These are phyloP conservation scores for Dendropsophus ebraccatus DNA, from an alignment of 2,113 vertebrate species.

Conservation along the genomic window DNA sequence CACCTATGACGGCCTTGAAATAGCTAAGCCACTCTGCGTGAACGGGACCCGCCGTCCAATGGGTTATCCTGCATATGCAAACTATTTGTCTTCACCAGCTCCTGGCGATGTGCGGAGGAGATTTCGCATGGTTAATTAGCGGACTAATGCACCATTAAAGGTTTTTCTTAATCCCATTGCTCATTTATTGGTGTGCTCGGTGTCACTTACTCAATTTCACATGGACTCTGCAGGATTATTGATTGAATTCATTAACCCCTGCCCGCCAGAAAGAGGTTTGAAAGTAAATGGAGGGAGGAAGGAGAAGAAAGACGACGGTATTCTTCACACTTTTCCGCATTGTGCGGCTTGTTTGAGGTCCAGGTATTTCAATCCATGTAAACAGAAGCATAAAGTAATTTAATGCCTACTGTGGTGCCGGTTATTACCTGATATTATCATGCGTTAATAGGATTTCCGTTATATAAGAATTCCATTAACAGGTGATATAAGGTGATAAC, in stretches of 20 bases:
- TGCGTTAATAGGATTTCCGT: conserved; percentile 36
- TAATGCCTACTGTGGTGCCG: conserved; percentile 23
- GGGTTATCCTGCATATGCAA: conserved; percentile 2
- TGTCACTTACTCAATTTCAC: conserved; percentile 58
- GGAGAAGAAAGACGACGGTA: background rate
- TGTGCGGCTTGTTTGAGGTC: background rate
- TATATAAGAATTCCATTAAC: conserved; percentile 47
- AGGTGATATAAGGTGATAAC: conserved; percentile 42
- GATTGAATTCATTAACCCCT: conserved; percentile 59
- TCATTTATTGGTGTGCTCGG: conserved; percentile 55
- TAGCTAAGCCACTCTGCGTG: background rate
- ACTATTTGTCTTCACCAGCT: conserved; percentile 52
- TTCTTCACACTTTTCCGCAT: background rate
- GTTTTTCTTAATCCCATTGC: conserved; percentile 59
- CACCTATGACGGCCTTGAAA: background rate
- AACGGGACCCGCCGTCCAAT: background rate
- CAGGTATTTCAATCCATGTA: background rate
- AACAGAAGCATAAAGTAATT: conserved; percentile 31
- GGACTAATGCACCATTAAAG: conserved; percentile 59
- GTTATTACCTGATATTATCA: conserved; percentile 28
- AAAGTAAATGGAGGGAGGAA: background rate
- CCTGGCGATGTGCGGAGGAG: conserved; percentile 37
- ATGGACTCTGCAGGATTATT: conserved; percentile 52
- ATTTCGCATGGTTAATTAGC: conserved; percentile 59
- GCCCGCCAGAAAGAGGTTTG: background rate